These are phyloP conservation scores for Cabera pusaria DNA, from an alignment of 2,888 invertebrate species.

Conservation along the genomic window DNA sequence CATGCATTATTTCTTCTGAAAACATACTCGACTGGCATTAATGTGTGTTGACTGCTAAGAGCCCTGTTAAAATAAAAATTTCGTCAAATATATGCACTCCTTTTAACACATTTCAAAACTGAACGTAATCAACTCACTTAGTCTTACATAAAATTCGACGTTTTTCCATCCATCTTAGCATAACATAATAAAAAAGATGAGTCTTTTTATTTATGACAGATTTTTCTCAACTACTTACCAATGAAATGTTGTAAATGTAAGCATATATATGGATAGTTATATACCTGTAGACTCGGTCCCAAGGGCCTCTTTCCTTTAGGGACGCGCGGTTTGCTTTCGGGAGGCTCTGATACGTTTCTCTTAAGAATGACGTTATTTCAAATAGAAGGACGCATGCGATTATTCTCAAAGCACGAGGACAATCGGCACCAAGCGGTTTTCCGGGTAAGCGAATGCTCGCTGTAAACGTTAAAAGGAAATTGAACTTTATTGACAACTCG, in stretches of 20 bases:
- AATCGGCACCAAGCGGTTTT: slow-evolving; percentile 88
- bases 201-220: slow-evolving; percentile 67
- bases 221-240: slow-evolving; percentile 68
- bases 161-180: slow-evolving; percentile 83
- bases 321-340: slow-evolving; percentile 89
- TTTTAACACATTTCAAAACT: slow-evolving; percentile 66
- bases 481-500: slow-evolving; percentile 16
- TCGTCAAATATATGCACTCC: slow-evolving; percentile 77
- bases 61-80: slow-evolving; percentile 82
- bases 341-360: slow-evolving; percentile 96
- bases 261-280: too few species aligned
- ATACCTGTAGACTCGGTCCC: slow-evolving; percentile 91
- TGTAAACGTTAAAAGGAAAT: slow-evolving; percentile 43
- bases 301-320: slow-evolving; percentile 91
- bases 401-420: slow-evolving; percentile 94
- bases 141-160: slow-evolving; percentile 81
- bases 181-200: slow-evolving; percentile 74
- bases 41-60: slow-evolving; percentile 84
- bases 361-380: slow-evolving; percentile 97
- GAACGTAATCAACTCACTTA: slow-evolving; percentile 80
- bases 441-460: slow-evolving; percentile 86
- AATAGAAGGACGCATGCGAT: slow-evolving; percentile 97
- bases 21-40: slow-evolving; percentile 84
- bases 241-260: slow-evolving; percentile 36
- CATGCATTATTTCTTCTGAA: slow-evolving; percentile 79